Percentiles rank a stretch among this genome's conserved stretches.
phyloP scores from a whole-genome alignment of 1,140 invertebrate species.

The Leptinotarsa lineolata region DNA sequence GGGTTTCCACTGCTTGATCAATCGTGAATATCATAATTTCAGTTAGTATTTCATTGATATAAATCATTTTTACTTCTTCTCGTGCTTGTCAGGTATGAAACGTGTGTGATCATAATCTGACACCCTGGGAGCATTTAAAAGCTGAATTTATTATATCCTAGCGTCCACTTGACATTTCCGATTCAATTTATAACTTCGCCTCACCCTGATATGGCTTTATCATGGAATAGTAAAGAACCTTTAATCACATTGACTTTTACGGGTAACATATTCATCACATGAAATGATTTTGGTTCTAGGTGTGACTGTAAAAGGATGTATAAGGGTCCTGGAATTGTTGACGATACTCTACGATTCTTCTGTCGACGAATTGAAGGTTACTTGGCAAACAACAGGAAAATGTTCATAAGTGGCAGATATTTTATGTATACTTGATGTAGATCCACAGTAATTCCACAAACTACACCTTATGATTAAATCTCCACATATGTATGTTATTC shows the following conservation, averaged over 20 bases:
- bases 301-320: not conserved
- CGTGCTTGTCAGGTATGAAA: not conserved
- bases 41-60: too few species aligned
- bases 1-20: too few species aligned
- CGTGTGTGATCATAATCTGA: not conserved
- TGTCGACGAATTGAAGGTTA: not conserved
- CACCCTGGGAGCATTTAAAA: not conserved
- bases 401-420: too few species aligned
- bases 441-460: too few species aligned
- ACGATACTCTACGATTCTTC: not conserved
- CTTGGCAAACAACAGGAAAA: too few species aligned
- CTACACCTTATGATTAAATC: too few species aligned
- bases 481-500: too few species aligned
- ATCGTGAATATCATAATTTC: too few species aligned
- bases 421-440: too few species aligned
- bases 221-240: not conserved
- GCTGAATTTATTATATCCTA: not conserved
- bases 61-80: too few species aligned
- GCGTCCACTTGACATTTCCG: not conserved
- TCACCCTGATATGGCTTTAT: not conserved
- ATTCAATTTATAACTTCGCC: not conserved
- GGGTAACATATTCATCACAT: not conserved
- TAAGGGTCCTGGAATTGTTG: not conserved
- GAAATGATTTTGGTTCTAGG: not conserved
- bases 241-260: conserved; percentile 3